Conservation (phyloP, 2,888 invertebrate genomes). For the Melipona beecheii region DNA sequence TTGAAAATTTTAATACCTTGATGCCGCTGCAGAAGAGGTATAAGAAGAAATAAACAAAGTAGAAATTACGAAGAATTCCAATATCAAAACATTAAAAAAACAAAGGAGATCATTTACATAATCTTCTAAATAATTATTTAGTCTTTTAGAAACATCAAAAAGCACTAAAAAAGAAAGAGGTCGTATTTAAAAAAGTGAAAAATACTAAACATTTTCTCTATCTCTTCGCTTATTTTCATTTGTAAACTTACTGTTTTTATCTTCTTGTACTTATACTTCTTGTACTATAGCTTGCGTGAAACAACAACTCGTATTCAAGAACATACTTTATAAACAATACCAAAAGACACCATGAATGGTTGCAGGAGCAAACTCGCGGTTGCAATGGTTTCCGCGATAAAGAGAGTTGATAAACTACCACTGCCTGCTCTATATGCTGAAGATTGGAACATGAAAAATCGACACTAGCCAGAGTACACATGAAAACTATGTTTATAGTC, state of each 20-base stretch:
- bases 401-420: constrained; percentile 19
- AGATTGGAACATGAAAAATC: constrained; percentile 42
- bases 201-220: not conserved
- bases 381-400: constrained; percentile 16
- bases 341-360: not conserved
- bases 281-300: not conserved
- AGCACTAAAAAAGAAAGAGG: not conserved
- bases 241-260: constrained; percentile 18
- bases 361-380: not conserved
- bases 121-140: not conserved
- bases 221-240: not conserved
- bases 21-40: no score
- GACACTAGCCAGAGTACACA: constrained; percentile 20
- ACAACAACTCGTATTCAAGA: not conserved
- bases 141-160: not conserved
- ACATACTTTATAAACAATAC: not conserved
- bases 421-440: constrained; percentile 2
- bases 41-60: not conserved
- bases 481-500: constrained; percentile 33
- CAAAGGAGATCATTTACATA: not conserved
- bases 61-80: not conserved
- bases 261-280: not conserved
- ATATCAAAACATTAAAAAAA: not conserved
- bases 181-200: not conserved
- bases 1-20: no score